Percentiles rank a stretch among this genome's conserved stretches.
These are phyloP conservation scores for Hedya salicella DNA, from an alignment of 2,888 invertebrate genomes.

Conservation along the genomic window DNA sequence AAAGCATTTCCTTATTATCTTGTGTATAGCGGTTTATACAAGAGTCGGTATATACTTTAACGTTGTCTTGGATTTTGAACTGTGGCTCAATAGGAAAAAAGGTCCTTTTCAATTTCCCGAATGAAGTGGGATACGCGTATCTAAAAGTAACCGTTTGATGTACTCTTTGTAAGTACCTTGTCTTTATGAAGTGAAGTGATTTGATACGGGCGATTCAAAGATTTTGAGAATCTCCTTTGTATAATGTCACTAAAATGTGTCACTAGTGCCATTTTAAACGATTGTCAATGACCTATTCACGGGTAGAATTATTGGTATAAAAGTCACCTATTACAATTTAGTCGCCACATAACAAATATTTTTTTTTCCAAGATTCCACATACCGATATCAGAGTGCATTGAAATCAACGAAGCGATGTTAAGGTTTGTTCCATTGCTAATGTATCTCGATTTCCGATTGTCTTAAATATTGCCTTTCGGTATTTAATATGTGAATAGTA, in stretches of 20 bases:
- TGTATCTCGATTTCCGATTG: too few species aligned
- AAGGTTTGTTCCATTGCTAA: too few species aligned
- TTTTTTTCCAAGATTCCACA: too few species aligned
- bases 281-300: constrained; percentile 27
- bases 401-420: too few species aligned
- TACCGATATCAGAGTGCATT: too few species aligned
- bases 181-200: constrained; percentile 27
- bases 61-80: constrained; percentile 11
- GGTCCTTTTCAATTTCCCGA: not conserved
- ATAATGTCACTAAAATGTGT: constrained; percentile 20
- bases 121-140: not conserved
- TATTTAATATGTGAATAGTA: too few species aligned
- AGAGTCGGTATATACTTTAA: not conserved
- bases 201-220: constrained; percentile 22
- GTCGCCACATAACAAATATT: not conserved
- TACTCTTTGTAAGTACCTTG: constrained; percentile 16
- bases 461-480: too few species aligned
- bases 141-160: not conserved
- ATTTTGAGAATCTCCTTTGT: constrained; percentile 30
- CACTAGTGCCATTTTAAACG: constrained; percentile 35
- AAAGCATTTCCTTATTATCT: constrained; percentile 41
- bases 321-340: not conserved
- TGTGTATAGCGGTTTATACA: constrained; percentile 8
- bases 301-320: constrained; percentile 10
- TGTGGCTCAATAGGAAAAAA: not conserved